Conservation (phyloP, 2,113 vertebrate genomes). For the Crotalus helleri region DNA sequence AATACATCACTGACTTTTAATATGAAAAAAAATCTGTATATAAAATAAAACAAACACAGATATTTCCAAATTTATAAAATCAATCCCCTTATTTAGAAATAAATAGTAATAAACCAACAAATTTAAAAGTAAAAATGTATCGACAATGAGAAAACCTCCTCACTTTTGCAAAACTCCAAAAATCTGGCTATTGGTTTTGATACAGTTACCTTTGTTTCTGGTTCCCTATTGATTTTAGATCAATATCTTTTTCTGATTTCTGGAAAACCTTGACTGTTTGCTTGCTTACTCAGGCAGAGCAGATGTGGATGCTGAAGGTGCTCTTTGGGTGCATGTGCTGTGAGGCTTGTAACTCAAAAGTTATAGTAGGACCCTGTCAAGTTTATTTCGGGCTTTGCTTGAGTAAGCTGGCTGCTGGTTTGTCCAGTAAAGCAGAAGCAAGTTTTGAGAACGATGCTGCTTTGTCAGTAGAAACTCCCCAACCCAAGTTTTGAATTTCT, state of each 20-base stretch:
- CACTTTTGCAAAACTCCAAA: background rate
- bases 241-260: background rate
- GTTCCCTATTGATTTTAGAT: background rate
- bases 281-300: background rate
- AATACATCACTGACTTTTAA: background rate
- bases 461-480: background rate
- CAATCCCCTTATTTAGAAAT: background rate
- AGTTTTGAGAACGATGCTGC: background rate
- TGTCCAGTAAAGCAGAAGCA: background rate
- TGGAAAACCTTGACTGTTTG: background rate
- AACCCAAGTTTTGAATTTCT: background rate
- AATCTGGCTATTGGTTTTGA: background rate
- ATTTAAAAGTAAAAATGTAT: background rate
- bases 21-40: background rate
- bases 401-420: background rate
- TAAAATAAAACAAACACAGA: background rate
- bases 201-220: background rate
- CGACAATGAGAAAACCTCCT: background rate
- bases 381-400: background rate
- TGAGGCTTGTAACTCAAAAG: background rate
- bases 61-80: background rate
- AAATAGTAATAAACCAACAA: background rate
- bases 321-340: background rate
- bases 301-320: background rate
- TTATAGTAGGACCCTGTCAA: background rate